Base-by-base conservation (phyloP, 23 tunicate genomes). In the Oikopleura albicans region DNA sequence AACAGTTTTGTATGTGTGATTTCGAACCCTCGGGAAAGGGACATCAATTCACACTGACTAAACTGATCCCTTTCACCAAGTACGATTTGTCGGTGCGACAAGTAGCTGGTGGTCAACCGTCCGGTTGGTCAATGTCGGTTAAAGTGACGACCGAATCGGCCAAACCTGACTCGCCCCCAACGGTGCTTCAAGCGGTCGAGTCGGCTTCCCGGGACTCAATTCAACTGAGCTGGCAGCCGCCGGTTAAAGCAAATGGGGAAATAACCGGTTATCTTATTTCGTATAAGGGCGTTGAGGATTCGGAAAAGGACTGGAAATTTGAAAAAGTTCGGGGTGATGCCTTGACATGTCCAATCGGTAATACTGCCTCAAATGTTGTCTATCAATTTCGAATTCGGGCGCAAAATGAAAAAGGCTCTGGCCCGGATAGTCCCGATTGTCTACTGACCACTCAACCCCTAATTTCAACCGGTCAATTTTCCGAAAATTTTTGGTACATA, bases 401-500 rank as follows among this genome's bases (percentile, higher is more conserved):
- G 16, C 12, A 49, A 22, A 49, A 49, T 49, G 63, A 49, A 49
- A 49, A 49, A 22, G 63, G 63, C 63, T 49, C 63, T 22, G 63
- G 63, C 16, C 63, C 63, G 22, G 63, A 49, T 22, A 49, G 63
- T 22, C 16, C 12, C 63, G 63, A 49, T 8, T 49, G 12, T 22
- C 22, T 49, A 49, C 22, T 49, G 22, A 12, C 63, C 22, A 49
- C 63, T 49, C 16, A 49, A 49, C 12, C 63, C 12, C 22, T 49
- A 8, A 8, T 8, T 22, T 8, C 33, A 37, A 37, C 35, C 4
- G 79, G 34, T 16, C 37, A 34, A 71, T 71, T 71, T 71, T 12
- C 34, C 37, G 79, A 71, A 71, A 2, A 71, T 71, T 71, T 71
- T 37, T 71, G 79, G 79, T 71, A 71, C 37, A 71, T 71, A 2